Evolutionary conservation across 2,888 invertebrate species (phyloP).

Genomic region (Cecidostiba fungosa): DNA sequence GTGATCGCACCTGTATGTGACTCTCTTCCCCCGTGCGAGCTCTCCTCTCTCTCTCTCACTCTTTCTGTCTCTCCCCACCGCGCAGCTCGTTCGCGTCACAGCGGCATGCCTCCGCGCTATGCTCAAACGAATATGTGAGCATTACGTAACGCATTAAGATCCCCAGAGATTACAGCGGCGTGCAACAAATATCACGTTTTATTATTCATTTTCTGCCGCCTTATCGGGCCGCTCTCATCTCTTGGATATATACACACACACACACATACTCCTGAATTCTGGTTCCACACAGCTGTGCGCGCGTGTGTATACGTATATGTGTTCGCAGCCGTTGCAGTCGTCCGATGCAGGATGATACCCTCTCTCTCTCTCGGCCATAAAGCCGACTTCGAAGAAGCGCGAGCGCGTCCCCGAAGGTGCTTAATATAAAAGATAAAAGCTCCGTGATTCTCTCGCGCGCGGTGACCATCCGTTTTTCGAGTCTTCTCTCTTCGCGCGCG

Average conservation of each 20-base stretch:
- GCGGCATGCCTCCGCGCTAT: conserved; percentile 53
- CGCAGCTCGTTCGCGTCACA: not conserved
- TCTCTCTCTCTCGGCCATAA: conserved; percentile 60
- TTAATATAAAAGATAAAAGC: conserved; percentile 61
- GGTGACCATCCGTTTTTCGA: conserved; percentile 46
- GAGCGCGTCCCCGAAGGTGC: conserved; percentile 56
- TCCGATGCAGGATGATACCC: conserved; percentile 22
- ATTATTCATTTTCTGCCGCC: conserved; percentile 71
- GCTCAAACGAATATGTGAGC: conserved; percentile 69
- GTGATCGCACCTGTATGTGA: conserved; percentile 13
- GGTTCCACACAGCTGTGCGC: not conserved
- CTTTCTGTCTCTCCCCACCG: not conserved
- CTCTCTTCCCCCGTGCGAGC: not conserved
- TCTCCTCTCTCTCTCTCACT: conserved; percentile 25
- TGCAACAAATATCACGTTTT: conserved; percentile 74
- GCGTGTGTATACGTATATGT: not conserved
- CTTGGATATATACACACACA: not conserved
- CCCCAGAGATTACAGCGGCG: conserved; percentile 68
- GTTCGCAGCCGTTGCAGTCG: conserved; percentile 25
- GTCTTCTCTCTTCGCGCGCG: not conserved
- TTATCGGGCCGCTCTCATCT: conserved; percentile 60
- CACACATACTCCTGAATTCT: not conserved
- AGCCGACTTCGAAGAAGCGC: conserved; percentile 65
- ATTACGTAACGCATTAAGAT: conserved; percentile 74
- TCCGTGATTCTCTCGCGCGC: conserved; percentile 46